Percentiles rank a stretch among this genome's conserved stretches.
Conservation (phyloP, 2,888 invertebrate genomes). For the Idaea straminata region DNA sequence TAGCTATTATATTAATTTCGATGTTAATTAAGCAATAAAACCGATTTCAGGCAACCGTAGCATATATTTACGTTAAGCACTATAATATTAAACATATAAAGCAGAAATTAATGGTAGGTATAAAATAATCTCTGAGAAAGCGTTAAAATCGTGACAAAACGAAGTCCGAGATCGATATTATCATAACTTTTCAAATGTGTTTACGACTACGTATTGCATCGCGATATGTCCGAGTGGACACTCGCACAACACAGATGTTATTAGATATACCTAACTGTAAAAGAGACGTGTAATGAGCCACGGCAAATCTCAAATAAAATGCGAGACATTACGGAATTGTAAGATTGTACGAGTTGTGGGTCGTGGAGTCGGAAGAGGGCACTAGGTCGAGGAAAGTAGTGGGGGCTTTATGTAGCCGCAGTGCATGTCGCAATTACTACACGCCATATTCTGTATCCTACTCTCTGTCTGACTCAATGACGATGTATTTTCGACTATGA, state of each 20-base stretch:
- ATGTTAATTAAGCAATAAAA: background rate
- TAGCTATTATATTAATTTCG: background rate
- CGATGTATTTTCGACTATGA: background rate
- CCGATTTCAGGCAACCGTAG: background rate
- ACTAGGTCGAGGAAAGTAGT: constrained; percentile 79
- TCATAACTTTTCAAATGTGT: constrained; percentile 24
- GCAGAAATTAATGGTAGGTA: background rate
- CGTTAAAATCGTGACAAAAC: constrained; percentile 4
- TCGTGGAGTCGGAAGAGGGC: constrained; percentile 67
- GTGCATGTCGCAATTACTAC: constrained; percentile 61
- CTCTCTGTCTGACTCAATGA: background rate
- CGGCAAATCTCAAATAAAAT: constrained; percentile 68
- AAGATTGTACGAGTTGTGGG: constrained; percentile 73
- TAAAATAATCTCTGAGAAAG: constrained; percentile 11
- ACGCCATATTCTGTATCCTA: background rate
- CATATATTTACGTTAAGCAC: background rate
- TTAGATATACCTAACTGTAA: constrained; percentile 64
- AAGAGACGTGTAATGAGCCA: constrained; percentile 58
- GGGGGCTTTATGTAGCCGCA: constrained; percentile 54
- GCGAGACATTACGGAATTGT: constrained; percentile 70
- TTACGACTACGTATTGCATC: constrained; percentile 28
- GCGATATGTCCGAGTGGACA: constrained; percentile 40
- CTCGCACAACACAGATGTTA: constrained; percentile 39
- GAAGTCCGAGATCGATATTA: background rate
- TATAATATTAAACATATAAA: background rate